Base-by-base conservation (phyloP, 1,140 invertebrate genomes). In the Lepidurus couesii region DNA sequence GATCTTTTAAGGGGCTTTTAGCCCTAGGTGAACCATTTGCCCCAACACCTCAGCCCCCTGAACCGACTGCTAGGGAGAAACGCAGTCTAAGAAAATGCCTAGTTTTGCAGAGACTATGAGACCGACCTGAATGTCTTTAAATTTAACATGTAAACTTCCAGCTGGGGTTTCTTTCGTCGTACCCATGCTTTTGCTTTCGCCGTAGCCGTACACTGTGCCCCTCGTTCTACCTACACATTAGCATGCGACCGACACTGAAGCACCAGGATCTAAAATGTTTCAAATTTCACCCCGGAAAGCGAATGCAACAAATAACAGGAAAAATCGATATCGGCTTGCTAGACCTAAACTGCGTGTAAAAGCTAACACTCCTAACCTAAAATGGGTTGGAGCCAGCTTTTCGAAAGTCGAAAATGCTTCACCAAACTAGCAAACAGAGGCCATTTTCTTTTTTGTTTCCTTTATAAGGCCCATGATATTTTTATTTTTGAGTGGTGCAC, bases 41-140 rank as follows among this genome's bases (percentile, higher is more conserved):
- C 53, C 34, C 53, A 21, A 65, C 53, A 65, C 53, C 53, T 65
- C 53, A 65, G n/a, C 53, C n/a, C 53, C 53, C 53, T 65, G 53
- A 65, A 65, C 53, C 16, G 21, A 0, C 53, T 13, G 13, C 53
- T 16, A 16, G 45, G 4, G 34, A 34, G 34, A 34, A 34, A 34
- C 2, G 34, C 3, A 34, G 34, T 34, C 34, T 3, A 34, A 4
- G 34, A 34, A 34, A 65, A 65, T 65, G 53, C 53, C 53, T n/a
- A 65, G 21, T 65, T 65, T 16, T 65, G 16, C 53, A 4, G 16
- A 65, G 21, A 21, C n/a, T 13, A 6, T 21, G 53, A 7, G 13
- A 65, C 45, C 7, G 16, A 21, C 53, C 21, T 13, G 53, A 65
- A 7, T 7, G 53, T 65, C 53, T 21, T 65, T 1, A 65, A 65